Conservation (phyloP, 2,888 invertebrate species). For the Nephrotoma guestfalica region DNA sequence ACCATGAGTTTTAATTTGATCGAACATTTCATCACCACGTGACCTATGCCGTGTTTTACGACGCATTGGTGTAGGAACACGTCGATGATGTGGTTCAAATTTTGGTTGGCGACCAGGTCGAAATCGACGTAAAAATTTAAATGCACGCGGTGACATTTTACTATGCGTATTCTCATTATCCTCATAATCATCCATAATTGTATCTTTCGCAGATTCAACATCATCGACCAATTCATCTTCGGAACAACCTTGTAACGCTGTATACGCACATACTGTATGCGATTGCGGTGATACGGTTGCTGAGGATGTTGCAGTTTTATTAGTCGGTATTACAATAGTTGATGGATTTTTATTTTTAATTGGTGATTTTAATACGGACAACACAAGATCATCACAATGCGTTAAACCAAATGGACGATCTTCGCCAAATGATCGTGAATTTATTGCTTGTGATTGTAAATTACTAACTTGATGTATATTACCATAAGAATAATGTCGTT, state of each 20-base stretch:
- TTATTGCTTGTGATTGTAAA: conserved; percentile 15
- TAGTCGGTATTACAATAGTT: background rate
- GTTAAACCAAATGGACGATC: conserved; percentile 15
- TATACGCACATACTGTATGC: conserved; percentile 15
- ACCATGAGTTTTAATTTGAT: conserved; percentile 2
- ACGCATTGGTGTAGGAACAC: conserved; percentile 41
- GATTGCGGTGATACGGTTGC: conserved; percentile 11
- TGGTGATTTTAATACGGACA: conserved; percentile 45
- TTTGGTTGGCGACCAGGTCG: conserved; percentile 29
- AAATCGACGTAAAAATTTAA: conserved; percentile 38
- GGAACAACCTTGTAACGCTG: conserved; percentile 16
- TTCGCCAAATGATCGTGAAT: conserved; percentile 17
- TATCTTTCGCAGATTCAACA: conserved; percentile 18
- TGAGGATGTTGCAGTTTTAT: conserved; percentile 7
- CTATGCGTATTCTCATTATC: conserved; percentile 7
- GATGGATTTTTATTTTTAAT: conserved; percentile 20
- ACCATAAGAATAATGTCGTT: conserved; percentile 20
- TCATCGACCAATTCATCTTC: conserved; percentile 22
- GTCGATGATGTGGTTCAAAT: conserved; percentile 41
- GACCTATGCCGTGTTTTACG: conserved; percentile 16
- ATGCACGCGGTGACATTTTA: conserved; percentile 18
- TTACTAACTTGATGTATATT: conserved; percentile 22
- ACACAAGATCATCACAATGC: conserved; percentile 37
- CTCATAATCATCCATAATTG: conserved; percentile 10
- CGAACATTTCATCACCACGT: conserved; percentile 15